A percentile compares a stretch with the other conserved stretches of the same genome.
These are phyloP conservation scores for Struthio camelus DNA, from an alignment of 2,113 vertebrate genomes.

Conservation along the genomic window DNA sequence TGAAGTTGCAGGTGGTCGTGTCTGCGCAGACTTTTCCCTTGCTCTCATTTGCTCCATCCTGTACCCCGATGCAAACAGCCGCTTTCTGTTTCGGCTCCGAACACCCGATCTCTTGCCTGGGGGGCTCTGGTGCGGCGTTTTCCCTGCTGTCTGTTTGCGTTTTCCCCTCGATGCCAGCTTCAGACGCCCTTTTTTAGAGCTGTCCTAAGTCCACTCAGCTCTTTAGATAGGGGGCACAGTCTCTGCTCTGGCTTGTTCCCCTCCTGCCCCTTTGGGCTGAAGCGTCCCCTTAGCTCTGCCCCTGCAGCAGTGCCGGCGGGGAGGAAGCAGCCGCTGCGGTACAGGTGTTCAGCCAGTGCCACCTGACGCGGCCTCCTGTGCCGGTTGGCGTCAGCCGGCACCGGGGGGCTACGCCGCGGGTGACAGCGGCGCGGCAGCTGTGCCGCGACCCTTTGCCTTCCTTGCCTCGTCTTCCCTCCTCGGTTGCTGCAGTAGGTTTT, in stretches of 20 bases:
- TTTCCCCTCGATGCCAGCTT: background rate
- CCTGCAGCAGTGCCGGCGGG: background rate
- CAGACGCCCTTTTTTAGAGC: background rate
- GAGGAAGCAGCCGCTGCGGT: fast-evolving
- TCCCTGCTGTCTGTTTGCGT: background rate
- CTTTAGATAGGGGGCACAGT: background rate
- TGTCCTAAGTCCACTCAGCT: fast-evolving
- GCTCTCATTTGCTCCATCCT: background rate
- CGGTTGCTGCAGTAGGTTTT: background rate
- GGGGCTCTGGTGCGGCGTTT: background rate
- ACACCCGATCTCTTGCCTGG: fast-evolving
- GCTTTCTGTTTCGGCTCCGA: background rate
- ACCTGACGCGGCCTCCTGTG: background rate
- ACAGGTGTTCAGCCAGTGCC: background rate
- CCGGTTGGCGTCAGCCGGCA: no score
- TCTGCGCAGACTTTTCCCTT: background rate
- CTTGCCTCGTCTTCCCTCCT: background rate
- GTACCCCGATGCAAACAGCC: background rate
- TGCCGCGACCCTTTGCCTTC: background rate
- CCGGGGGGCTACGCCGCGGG: background rate
- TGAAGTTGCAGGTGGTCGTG: background rate
- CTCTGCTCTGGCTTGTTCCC: fast-evolving
- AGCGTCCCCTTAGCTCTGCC: background rate
- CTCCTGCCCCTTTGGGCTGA: background rate
- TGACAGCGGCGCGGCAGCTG: background rate